Evolutionary conservation across 2,888 invertebrate species (phyloP), one percentile per base, ranked within the genome.

Genomic region (Anodontia alba): DNA sequence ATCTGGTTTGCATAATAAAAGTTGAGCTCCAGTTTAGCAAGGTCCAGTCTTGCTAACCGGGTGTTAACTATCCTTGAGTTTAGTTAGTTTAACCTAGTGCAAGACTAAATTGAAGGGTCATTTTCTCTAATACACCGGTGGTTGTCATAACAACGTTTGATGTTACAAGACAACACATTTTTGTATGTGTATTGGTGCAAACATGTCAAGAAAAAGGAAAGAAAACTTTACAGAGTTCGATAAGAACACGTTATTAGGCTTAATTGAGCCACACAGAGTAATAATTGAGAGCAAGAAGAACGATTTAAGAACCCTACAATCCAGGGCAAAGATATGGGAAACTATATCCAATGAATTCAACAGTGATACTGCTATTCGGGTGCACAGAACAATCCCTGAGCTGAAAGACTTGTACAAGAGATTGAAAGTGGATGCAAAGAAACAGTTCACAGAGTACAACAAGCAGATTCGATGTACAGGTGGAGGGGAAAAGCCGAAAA

Each of bases 1-100:
- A 49, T 20, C 49, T 49, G 49, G 49, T 49, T 49, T 49, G 49
- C 49, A 49, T 49, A 49, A 49, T 49, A 49, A 49, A 49, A 20
- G 49, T 49, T 49, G 49, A 49, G 49, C 49, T 20, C 20, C 3
- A 7, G 49, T 49, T 49, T 49, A 49, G 49, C 49, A 3, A 49
- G 8, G 8, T 17, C 49, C 8, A 49, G 49, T 49, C 49, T 49
- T 15, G 20, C 20, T 7, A 49, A 10, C 49, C 49, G 12, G 20
- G 49, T 7, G 20, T 49, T 15, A 49, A 20, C 20, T 49, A 20
- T 49, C 49, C 17, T 20, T 49, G 20, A 49, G 49, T 49, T 49
- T 10, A 49, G 49, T 49, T 20, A 49, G 49, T 49, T 17, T 49
- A 49, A 20, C 8, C 49, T 49, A 49, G 49, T 49, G 8, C 5